Evolutionary conservation across 2,113 vertebrate species (phyloP).

Genomic region (Acinonyx jubatus): DNA sequence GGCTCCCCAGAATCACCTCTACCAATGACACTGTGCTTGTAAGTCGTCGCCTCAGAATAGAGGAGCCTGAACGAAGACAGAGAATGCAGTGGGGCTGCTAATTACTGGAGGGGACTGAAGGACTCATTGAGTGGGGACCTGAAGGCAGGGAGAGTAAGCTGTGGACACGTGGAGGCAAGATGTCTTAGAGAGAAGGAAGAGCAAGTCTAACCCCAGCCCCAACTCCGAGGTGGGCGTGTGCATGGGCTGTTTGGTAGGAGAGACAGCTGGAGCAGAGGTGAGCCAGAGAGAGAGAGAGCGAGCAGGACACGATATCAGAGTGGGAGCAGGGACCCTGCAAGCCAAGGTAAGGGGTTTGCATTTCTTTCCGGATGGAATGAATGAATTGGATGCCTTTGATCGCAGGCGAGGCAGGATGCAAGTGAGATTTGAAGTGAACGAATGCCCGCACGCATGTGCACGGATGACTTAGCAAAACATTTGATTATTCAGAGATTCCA

Average conservation of each 20-base stretch:
- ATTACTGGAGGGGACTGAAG: background rate
- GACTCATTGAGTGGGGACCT: background rate
- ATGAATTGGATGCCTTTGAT: background rate
- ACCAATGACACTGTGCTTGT: background rate
- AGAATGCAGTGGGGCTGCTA: background rate
- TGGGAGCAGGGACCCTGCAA: background rate
- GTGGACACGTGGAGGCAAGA: background rate
- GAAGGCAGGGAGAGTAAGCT: background rate
- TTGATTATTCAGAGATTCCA: background rate
- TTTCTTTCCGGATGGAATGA: background rate
- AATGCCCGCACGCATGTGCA: too few species aligned
- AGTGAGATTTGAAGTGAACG: background rate
- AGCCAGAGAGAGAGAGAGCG: background rate
- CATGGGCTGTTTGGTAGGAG: background rate
- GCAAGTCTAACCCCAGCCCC: rapidly evolving
- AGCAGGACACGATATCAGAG: background rate
- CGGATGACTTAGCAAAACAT: background rate
- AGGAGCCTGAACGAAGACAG: background rate
- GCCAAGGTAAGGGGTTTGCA: background rate
- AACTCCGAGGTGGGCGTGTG: background rate
- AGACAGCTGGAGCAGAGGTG: background rate
- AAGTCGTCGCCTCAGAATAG: background rate
- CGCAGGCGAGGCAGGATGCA: background rate
- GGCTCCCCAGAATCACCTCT: background rate
- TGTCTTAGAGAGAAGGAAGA: background rate